Evolutionary conservation across 2,113 vertebrate genomes (phyloP).

Genomic region (Bagarius yarrelli): DNA sequence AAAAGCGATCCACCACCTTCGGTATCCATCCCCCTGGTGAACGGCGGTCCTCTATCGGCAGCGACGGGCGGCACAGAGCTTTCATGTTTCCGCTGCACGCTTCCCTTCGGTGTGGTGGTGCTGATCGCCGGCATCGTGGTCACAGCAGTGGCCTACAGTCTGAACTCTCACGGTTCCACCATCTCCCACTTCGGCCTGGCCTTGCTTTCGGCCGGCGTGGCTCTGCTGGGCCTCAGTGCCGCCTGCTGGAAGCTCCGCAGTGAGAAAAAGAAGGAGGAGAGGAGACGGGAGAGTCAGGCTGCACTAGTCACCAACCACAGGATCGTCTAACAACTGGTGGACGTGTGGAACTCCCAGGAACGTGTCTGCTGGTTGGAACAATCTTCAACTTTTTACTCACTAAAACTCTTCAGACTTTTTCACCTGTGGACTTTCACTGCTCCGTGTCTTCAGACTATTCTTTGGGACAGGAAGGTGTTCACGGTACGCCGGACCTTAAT

Average conservation of each 20-base stretch:
- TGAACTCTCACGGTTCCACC: conserved; percentile 95
- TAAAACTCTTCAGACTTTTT: neutral
- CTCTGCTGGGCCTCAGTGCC: conserved; percentile 81
- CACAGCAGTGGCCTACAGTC: conserved; percentile 91
- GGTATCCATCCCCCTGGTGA: conserved; percentile 80
- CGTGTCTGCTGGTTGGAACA: neutral
- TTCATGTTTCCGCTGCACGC: conserved; percentile 92
- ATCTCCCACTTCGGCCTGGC: conserved; percentile 93
- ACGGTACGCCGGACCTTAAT: too few relatives aligned
- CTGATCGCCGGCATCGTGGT: conserved; percentile 91
- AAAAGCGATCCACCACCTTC: conserved; percentile 48
- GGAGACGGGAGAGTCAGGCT: conserved; percentile 88
- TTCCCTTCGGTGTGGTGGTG: conserved; percentile 92
- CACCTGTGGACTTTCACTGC: too few relatives aligned
- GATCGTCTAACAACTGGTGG: conserved; percentile 66
- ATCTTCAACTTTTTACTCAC: neutral
- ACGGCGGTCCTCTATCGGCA: conserved; percentile 86
- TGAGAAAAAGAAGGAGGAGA: conserved; percentile 81
- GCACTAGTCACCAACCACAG: conserved; percentile 81
- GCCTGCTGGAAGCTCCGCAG: conserved; percentile 89
- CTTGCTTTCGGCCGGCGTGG: conserved; percentile 82
- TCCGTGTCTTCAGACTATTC: too few relatives aligned
- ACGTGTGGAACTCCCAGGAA: neutral
- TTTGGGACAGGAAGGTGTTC: too few relatives aligned
- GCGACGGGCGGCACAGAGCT: conserved; percentile 91